Evolutionary conservation across 1,140 invertebrate genomes (phyloP), one percentile per base, ranked within the genome.

Genomic region (Lordiphosa stackelbergi): DNA sequence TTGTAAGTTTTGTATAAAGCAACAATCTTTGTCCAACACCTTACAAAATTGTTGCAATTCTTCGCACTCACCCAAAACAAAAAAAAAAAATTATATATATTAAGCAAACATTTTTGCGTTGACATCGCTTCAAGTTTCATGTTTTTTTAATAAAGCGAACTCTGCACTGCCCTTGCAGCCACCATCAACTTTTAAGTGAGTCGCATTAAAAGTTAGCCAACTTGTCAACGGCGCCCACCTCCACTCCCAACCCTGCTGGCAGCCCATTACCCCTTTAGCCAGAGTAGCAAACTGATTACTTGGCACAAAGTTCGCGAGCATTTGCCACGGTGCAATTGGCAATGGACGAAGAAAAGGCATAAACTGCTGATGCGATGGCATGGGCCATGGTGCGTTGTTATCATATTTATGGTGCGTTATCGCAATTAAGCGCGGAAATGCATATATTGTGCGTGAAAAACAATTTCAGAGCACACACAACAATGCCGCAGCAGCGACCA

Each of bases 171-270:
- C 54, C 46, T 53, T 57, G 19, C 60, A 56, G 48, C 46, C 60
- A 45, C 45, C 37, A 47, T 16, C 53, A 81, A 81, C 71, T 81
- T 81, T 81, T 81, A 83, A 75, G 77, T 72, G 63, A 81, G 63
- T 53, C 59, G 77, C 75, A 81, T 81, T 81, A 81, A 81, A 81
- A 81, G 77, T 83, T 81, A 83, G 68, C 55, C 60, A 83, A 81
- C 53, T 81, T 81, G 72, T 83, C 77, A 83, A 69, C 75, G 63
- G 72, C 37, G 52, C 51, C 63, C 54, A 53, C 40, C 43, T 11
- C 10, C 5, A 9, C 7, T 9, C 51, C 63, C 54, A 53, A 36
- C 43, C 11, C 10, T 4, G 8, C 7, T 9, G 9, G 35, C 36
- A 36, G 5, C 24, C 10, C 41, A 28, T 12, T 16, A 7, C 24